A percentile compares a stretch with the other conserved stretches of the same genome.
phyloP scores from a whole-genome alignment of 2,113 vertebrate genomes.

The Myanophis thanlyinensis region DNA sequence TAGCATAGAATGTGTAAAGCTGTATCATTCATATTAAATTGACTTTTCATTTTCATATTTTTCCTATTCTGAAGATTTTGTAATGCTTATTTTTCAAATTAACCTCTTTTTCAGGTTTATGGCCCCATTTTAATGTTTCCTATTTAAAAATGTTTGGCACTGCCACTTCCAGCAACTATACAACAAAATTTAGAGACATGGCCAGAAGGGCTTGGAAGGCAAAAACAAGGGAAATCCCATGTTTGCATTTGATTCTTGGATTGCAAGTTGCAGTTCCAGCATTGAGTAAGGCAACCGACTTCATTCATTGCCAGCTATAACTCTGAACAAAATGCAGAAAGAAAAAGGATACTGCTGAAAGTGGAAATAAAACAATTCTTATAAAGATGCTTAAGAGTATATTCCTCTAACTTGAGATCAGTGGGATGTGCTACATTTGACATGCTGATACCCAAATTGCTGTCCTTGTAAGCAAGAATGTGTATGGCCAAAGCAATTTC shows the following conservation, averaged over 20 bases:
- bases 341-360: neutral
- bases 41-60: neutral
- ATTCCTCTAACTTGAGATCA: neutral
- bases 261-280: neutral
- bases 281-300: neutral
- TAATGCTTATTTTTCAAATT: neutral
- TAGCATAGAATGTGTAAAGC: neutral
- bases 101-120: neutral
- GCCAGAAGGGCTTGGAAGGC: neutral
- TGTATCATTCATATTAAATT: neutral
- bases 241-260: neutral
- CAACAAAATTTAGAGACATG: neutral
- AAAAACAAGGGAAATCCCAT: neutral
- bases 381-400: neutral
- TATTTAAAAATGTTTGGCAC: neutral
- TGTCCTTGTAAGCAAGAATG: too few relatives aligned
- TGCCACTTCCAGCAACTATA: neutral
- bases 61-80: neutral
- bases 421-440: neutral
- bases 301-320: neutral
- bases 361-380: neutral
- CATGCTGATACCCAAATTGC: neutral
- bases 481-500: neutral
- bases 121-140: neutral
- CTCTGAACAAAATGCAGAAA: neutral